These are phyloP conservation scores for Gambusia yucatana DNA, from an alignment of 2,797 vertebrate species.

Conservation along the genomic window DNA sequence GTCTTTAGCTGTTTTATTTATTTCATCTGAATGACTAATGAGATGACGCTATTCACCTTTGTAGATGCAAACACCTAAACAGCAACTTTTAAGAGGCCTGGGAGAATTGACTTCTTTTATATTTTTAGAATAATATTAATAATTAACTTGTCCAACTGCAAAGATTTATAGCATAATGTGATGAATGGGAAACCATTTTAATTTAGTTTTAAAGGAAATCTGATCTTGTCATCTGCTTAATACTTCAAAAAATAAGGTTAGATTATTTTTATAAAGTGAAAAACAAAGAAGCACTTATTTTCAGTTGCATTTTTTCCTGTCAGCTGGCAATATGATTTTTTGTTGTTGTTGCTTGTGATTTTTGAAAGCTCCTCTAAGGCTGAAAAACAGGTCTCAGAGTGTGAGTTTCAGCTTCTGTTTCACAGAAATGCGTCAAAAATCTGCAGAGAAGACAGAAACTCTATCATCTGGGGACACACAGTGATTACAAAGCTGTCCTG, in stretches of 20 bases:
- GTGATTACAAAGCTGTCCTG: slow-evolving; percentile 34
- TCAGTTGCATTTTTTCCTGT: neutral
- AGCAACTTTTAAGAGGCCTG: neutral
- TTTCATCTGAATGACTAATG: slow-evolving; percentile 39
- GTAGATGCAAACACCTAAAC: slow-evolving; percentile 1
- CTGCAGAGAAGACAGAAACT: slow-evolving; percentile 42
- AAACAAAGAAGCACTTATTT: neutral
- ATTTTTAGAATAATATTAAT: neutral
- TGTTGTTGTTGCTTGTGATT: neutral
- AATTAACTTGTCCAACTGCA: neutral
- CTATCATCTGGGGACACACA: slow-evolving; percentile 33
- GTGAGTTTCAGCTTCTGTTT: slow-evolving; percentile 17
- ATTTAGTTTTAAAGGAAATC: neutral
- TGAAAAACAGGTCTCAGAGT: slow-evolving; percentile 7
- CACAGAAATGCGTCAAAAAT: slow-evolving; percentile 26
- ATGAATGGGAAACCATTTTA: neutral
- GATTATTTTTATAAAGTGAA: neutral
- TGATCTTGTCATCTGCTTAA: neutral
- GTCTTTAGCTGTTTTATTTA: slow-evolving; percentile 31
- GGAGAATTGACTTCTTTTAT: neutral
- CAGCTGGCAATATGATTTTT: neutral
- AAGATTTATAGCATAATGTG: neutral
- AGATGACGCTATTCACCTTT: slow-evolving; percentile 10
- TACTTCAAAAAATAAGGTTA: neutral
- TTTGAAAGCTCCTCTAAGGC: slow-evolving; percentile 6